phyloP scores from a whole-genome alignment of 1,140 invertebrate species.

The Cyclina sinensis region DNA sequence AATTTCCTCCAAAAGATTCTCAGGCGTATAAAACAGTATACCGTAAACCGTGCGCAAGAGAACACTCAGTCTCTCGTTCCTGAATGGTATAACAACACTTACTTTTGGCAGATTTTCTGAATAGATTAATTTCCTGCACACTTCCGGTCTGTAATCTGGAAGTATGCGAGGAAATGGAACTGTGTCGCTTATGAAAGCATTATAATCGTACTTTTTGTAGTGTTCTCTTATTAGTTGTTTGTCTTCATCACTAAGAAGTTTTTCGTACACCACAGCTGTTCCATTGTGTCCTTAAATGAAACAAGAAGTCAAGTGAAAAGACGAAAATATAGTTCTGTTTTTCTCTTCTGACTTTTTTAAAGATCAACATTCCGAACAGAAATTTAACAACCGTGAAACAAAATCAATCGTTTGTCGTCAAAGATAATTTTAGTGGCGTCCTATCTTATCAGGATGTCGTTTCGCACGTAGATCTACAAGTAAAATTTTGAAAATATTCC shows the following conservation, averaged over 20 bases:
- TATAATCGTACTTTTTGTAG: slow-evolving; percentile 50
- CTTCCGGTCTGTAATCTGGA: slow-evolving; percentile 38
- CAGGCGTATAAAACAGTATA: slow-evolving; percentile 93
- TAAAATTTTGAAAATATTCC: too few species aligned
- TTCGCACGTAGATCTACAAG: too few species aligned
- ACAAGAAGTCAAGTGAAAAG: not conserved
- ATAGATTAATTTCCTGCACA: slow-evolving; percentile 46
- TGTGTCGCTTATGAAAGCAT: slow-evolving; percentile 51
- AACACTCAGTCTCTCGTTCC: slow-evolving; percentile 96
- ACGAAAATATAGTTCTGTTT: too few species aligned
- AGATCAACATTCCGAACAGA: too few species aligned
- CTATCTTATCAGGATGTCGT: too few species aligned
- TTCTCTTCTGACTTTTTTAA: too few species aligned
- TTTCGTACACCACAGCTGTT: not conserved
- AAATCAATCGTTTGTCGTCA: too few species aligned
- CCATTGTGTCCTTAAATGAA: slow-evolving; percentile 13
- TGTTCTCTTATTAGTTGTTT: not conserved
- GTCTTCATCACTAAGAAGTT: not conserved
- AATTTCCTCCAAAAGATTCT: slow-evolving; percentile 93
- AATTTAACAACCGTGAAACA: too few species aligned
- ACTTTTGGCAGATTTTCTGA: slow-evolving; percentile 90
- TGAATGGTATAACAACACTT: slow-evolving; percentile 97
- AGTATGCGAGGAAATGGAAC: slow-evolving; percentile 13
- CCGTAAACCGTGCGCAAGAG: slow-evolving; percentile 95
- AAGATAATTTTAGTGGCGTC: too few species aligned